Conservation (phyloP, 2,797 vertebrate genomes). For the Petrocephalus schoutedeni region DNA sequence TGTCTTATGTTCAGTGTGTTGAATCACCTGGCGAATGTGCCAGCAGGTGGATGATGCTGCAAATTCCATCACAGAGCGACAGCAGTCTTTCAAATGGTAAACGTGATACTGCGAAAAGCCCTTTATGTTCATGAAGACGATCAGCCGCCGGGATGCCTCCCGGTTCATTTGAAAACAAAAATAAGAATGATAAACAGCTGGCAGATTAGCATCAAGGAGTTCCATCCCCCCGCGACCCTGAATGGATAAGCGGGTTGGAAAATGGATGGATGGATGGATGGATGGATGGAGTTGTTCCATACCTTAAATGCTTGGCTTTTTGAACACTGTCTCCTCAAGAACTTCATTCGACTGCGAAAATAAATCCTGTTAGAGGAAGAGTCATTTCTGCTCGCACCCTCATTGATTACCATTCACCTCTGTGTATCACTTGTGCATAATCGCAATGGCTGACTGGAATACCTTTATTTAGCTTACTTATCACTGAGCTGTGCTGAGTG, state of each 20-base stretch:
- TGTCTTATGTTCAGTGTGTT: background rate
- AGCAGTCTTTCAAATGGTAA: constrained; percentile 3
- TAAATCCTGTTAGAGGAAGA: constrained; percentile 13
- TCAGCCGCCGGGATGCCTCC: background rate
- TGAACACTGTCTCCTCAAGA: background rate
- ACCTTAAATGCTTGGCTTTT: constrained; percentile 4
- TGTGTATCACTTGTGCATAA: background rate
- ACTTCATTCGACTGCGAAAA: constrained; percentile 4
- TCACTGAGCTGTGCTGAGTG: background rate
- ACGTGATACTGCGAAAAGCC: background rate
- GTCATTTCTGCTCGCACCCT: background rate
- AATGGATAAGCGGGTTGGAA: too few species aligned
- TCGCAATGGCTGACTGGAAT: background rate
- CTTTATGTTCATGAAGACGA: background rate
- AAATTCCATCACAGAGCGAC: background rate
- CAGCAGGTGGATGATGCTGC: background rate
- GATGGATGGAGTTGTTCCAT: background rate
- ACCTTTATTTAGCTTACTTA: background rate
- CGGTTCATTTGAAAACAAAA: constrained; percentile 3
- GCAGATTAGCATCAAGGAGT: background rate
- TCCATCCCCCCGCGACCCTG: too few species aligned
- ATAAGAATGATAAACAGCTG: background rate
- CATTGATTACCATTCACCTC: background rate
- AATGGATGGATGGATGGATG: too few species aligned
- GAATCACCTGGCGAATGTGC: background rate